Evolutionary conservation across 2,888 invertebrate species (phyloP).

Genomic region (Heliconius ethilla): DNA sequence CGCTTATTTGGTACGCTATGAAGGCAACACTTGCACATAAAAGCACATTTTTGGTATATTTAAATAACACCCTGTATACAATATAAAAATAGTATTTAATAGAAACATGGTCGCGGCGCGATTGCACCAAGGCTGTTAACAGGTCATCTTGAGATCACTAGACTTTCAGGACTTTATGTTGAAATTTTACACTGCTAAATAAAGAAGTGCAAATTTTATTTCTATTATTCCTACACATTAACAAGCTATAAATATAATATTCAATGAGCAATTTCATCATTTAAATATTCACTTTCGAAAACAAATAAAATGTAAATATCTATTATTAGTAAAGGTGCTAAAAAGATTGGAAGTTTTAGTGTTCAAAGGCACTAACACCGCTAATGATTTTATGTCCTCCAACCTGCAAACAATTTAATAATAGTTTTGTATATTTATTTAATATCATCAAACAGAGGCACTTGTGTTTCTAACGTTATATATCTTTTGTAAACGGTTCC

Average conservation of each 20-base stretch:
- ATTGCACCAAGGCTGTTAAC: conserved; percentile 67
- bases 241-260: conserved; percentile 26
- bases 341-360: conserved; percentile 18
- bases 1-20: conserved; percentile 56
- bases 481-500: background rate
- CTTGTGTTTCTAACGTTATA: conserved; percentile 14
- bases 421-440: conserved; percentile 14
- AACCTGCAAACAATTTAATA: conserved; percentile 5
- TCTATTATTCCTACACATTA: conserved; percentile 24
- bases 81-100: conserved; percentile 76
- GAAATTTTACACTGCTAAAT: conserved; percentile 13
- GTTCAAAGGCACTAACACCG: conserved; percentile 23
- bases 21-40: conserved; percentile 78
- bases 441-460: conserved; percentile 27
- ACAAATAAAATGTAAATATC: conserved; percentile 4
- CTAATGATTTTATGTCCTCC: background rate
- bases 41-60: conserved; percentile 80
- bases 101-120: conserved; percentile 67
- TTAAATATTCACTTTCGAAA: background rate
- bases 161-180: conserved; percentile 43
- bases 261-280: conserved; percentile 24
- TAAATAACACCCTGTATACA: conserved; percentile 78
- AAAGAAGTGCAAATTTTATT: conserved; percentile 19
- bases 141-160: conserved; percentile 75
- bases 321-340: conserved; percentile 10